phyloP scores from a whole-genome alignment of 2,888 invertebrate genomes.

The Diaperis boleti region DNA sequence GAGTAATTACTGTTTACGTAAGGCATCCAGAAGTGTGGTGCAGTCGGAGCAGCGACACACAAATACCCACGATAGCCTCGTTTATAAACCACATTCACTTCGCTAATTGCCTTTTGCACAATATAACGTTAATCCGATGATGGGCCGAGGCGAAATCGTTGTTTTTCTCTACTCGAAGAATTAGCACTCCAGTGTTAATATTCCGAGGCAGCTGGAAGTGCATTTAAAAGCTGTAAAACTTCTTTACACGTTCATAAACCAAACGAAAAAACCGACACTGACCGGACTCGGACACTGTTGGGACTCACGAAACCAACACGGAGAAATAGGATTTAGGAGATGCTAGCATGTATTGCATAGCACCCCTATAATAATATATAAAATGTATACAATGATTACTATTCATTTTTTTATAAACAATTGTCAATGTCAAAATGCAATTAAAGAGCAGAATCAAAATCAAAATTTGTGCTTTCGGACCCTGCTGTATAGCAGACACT shows the following conservation, averaged over 20 bases:
- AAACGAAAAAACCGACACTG: slow-evolving; percentile 17
- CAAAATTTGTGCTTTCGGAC: too few relatives aligned
- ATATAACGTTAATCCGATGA: slow-evolving; percentile 44
- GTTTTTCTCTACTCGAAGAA: slow-evolving; percentile 24
- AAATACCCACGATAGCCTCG: slow-evolving; percentile 57
- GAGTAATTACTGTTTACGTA: slow-evolving; percentile 48
- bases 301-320: too few relatives aligned
- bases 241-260: slow-evolving; percentile 38
- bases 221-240: slow-evolving; percentile 41
- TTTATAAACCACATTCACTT: slow-evolving; percentile 58
- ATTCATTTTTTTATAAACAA: too few relatives aligned
- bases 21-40: slow-evolving; percentile 42
- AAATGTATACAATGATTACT: too few relatives aligned
- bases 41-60: slow-evolving; percentile 43
- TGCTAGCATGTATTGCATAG: too few relatives aligned
- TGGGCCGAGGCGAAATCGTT: slow-evolving; percentile 28
- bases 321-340: too few relatives aligned
- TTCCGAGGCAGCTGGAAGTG: slow-evolving; percentile 34
- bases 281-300: neutral
- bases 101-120: slow-evolving; percentile 58
- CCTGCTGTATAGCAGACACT: too few relatives aligned
- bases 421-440: too few relatives aligned
- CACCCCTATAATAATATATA: too few relatives aligned
- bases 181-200: slow-evolving; percentile 40
- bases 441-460: too few relatives aligned